phyloP scores from a whole-genome alignment of 2,888 invertebrate species.

The Luffia ferchaultella region DNA sequence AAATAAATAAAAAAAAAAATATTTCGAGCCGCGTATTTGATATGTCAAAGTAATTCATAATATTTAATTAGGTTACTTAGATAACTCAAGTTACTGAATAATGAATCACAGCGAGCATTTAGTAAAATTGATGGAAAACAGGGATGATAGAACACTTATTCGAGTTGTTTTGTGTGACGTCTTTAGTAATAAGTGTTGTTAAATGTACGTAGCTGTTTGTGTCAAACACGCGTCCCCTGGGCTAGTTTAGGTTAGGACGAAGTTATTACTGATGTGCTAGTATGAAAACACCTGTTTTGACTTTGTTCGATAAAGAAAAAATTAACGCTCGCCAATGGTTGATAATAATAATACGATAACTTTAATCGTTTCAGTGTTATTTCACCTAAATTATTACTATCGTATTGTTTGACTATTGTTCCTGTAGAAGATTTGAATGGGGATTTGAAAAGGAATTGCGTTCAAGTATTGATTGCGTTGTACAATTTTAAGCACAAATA shows the following conservation, averaged over 20 bases:
- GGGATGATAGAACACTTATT: conserved; percentile 56
- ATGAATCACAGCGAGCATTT: conserved; percentile 56
- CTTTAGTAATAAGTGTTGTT: conserved; percentile 59
- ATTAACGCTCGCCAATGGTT: conserved; percentile 56
- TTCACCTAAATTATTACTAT: too few species aligned
- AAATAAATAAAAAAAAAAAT: conserved; percentile 51
- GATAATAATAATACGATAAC: conserved; percentile 42
- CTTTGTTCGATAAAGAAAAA: conserved; percentile 7
- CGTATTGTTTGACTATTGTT: neutral
- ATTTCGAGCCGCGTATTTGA: conserved; percentile 66
- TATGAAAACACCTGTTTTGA: neutral
- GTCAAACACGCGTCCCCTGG: conserved; percentile 36
- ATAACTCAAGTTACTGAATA: conserved; percentile 50
- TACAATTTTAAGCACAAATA: neutral
- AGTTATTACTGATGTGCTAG: neutral
- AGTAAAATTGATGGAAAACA: conserved; percentile 43
- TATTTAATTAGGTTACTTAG: conserved; percentile 53
- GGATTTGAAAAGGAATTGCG: conserved; percentile 3
- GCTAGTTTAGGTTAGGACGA: conserved; percentile 42
- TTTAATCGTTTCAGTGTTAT: conserved; percentile 35
- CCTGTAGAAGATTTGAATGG: neutral
- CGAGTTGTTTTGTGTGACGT: conserved; percentile 54
- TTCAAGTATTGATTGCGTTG: neutral
- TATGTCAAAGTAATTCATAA: conserved; percentile 65
- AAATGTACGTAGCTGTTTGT: conserved; percentile 55